Evolutionary conservation across 1,140 invertebrate species (phyloP), one percentile per base, ranked within the genome.

Genomic region (Aphidius gifuensis): DNA sequence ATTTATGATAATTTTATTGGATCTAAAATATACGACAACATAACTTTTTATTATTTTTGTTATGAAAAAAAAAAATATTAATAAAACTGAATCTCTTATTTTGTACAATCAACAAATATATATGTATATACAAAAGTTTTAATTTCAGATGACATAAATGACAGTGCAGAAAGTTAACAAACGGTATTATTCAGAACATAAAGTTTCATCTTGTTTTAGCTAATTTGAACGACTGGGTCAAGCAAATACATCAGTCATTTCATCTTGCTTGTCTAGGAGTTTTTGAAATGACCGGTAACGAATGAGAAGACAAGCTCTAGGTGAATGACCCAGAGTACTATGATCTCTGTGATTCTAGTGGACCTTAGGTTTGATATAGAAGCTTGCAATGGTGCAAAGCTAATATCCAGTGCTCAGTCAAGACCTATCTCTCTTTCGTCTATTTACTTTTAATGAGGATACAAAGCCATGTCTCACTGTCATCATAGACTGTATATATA

Each of bases 401-500:
- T 67, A 67, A 67, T 67, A 67, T 62, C 50, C 57, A 38, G 55
- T 48, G 60, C 61, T 39, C 11, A n/a, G 16, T 38, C 16, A 55
- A 57, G 54, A 57, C 40, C 50, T 62, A 53, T 56, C 63, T 55
- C 46, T 32, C 43, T 49, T 46, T 16, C 48, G 39, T 64, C 66
- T 51, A 64, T 67, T 64, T 64, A 64, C 62, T 67, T 67, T 67
- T 64, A 64, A 67, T 62, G 66, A 67, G 66, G 57, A 48, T 60
- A 67, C 66, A 67, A 64, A 67, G 66, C 62, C 54, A 56, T 55
- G 55, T 21, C 59, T 49, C 62, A 59, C 57, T 60, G 55, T 59
- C 62, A 60, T 62, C 57, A 64, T 56, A 64, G 61, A 46, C 16
- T 54, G 23, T 32, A 32, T 32, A 32, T 32, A 32, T 32, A 32